Evolutionary conservation across 2,797 vertebrate species (phyloP).

Genomic region (Notamacropus eugenii): DNA sequence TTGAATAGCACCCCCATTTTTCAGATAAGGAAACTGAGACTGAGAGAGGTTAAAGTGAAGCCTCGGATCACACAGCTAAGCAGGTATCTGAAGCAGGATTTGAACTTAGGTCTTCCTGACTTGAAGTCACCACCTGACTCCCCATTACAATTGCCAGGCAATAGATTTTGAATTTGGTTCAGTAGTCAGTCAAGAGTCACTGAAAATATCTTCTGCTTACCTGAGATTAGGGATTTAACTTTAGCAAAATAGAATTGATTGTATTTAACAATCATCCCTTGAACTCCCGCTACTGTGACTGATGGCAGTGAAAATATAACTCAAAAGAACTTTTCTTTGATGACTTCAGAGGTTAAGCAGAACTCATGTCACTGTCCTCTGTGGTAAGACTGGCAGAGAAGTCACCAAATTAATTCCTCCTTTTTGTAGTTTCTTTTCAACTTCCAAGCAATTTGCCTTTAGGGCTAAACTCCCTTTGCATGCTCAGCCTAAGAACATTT

Average conservation of each 20-base stretch:
- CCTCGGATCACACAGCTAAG: not conserved
- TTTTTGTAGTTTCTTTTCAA: conserved; percentile 34
- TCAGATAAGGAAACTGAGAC: not conserved
- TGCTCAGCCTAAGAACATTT: not conserved
- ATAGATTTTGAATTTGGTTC: not conserved
- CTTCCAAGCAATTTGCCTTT: conserved; percentile 25
- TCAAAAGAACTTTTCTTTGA: not conserved
- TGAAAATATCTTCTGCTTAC: not conserved
- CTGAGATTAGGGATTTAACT: not conserved
- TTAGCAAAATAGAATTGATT: not conserved
- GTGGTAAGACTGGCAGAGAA: not conserved
- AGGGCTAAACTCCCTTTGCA: conserved; percentile 5
- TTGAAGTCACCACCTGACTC: not conserved
- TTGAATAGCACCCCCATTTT: not conserved
- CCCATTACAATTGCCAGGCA: not conserved
- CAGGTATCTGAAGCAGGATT: not conserved
- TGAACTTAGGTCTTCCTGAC: not conserved
- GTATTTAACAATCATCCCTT: not conserved
- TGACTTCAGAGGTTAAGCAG: not conserved
- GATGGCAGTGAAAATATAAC: not conserved
- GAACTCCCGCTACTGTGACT: not conserved
- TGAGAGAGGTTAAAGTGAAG: not conserved
- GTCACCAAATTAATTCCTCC: not conserved
- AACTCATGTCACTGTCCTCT: not conserved
- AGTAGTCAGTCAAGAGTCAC: not conserved